Evolutionary conservation across 2,113 vertebrate species (phyloP).

Genomic region (Melanostigma gelatinosum): DNA sequence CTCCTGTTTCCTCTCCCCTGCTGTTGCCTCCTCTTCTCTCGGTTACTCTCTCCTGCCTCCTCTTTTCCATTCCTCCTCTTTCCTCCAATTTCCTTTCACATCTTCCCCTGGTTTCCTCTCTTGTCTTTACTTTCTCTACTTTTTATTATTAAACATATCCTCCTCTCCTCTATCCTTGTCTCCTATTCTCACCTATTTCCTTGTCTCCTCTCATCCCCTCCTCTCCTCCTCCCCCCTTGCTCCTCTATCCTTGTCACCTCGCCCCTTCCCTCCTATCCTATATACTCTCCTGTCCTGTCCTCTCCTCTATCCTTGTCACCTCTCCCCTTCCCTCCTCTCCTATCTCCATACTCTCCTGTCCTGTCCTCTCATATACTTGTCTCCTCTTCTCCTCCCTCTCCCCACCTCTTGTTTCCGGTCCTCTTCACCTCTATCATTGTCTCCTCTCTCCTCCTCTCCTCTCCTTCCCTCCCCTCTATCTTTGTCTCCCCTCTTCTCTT

Average conservation of each 20-base stretch:
- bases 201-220: neutral
- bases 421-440: neutral
- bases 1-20: neutral
- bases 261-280: too few species aligned
- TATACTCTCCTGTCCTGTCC: neutral
- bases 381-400: neutral
- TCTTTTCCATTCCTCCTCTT: neutral
- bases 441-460: neutral
- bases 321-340: fast-evolving
- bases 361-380: neutral
- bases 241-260: neutral
- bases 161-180: neutral
- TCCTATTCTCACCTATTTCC: neutral
- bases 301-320: neutral
- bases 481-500: neutral
- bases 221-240: neutral
- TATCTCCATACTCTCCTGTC: too few species aligned
- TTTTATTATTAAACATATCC: neutral
- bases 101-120: neutral
- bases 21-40: neutral
- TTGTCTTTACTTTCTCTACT: neutral
- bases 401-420: neutral
- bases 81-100: neutral
- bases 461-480: neutral
- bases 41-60: neutral